Base-by-base conservation (phyloP, 2,888 invertebrate species). In the Caenorhabditis wallacei region DNA sequence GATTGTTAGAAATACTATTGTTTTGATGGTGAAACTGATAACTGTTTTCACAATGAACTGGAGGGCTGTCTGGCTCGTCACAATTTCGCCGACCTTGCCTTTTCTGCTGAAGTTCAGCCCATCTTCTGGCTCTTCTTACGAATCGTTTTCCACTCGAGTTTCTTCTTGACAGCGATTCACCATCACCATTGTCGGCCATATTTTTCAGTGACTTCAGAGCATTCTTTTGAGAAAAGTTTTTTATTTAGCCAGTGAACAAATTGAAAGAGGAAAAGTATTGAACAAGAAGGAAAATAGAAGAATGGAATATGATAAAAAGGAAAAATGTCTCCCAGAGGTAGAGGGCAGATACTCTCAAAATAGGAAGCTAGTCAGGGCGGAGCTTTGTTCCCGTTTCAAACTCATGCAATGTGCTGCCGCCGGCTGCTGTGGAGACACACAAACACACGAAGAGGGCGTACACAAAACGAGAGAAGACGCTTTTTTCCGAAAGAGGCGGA, bases 121-220 rank as follows among this genome's bases (percentile, higher is more conserved):
- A 89, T 59, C 89, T 74, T 66, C 88, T 80, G 18, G 89, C 89
- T 37, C 89, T 84, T 46, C 79, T 83, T 24, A 72, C 87, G 74
- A 87, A 88, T 53, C 86, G 94, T 93, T 43, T 95, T 95, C 93
- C 96, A 95, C 88, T 96, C 94, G 74, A 71, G 51, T 86, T 84
- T 37, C 78, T 64, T 59, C 71, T 80, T 7, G 79, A 51, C 20
- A 64, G 51, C 48, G 66, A 37, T 8, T 71, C 70, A 54, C 63
- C 64, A 56, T 79, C 71, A 37, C 70, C 79, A 40, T 26, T 57
- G 71, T 71, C 79, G 64, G 56, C 51, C 71, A 70, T 71, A n/a
- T 30, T 56, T 56, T 1, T 2, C 13, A 16, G 1, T 24, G 30
- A 54, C 54, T 70, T 75, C 70, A 79, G 63, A 51, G 20, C 64